Evolutionary conservation across 1,140 invertebrate species (phyloP).

Genomic region (Drosophila persimilis): DNA sequence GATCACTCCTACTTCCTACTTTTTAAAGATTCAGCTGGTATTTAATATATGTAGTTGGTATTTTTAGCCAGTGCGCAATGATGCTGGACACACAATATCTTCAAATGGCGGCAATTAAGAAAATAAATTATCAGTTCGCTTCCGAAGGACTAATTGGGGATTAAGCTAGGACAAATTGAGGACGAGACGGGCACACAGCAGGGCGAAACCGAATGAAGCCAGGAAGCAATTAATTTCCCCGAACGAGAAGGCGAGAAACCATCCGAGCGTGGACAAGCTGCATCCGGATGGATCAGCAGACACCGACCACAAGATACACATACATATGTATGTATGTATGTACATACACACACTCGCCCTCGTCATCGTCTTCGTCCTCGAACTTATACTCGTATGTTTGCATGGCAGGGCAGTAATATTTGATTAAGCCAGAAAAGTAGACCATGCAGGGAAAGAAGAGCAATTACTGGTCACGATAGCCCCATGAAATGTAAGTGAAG

Average conservation of each 20-base stretch:
- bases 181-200: constrained; percentile 7
- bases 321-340: constrained; percentile 5
- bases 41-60: too few relatives aligned
- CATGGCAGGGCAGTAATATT: constrained; percentile 54
- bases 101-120: constrained; percentile 29
- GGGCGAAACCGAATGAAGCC: constrained; percentile 44
- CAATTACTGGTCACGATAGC: constrained; percentile 73
- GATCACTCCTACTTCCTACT: too few relatives aligned
- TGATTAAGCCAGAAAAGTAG: constrained; percentile 67
- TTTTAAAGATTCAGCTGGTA: too few relatives aligned
- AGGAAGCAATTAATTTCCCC: constrained; percentile 76
- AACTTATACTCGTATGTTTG: constrained; percentile 2
- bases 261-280: constrained; percentile 49
- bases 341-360: background rate
- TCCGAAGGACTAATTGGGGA: constrained; percentile 68
- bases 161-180: constrained; percentile 67
- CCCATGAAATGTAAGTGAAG: constrained; percentile 31
- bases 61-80: too few relatives aligned
- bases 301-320: background rate
- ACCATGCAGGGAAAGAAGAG: constrained; percentile 52
- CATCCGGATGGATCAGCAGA: constrained; percentile 46
- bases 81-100: too few relatives aligned
- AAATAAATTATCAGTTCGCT: constrained; percentile 44
- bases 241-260: constrained; percentile 21
- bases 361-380: too few relatives aligned